Evolutionary conservation across 2,888 invertebrate species (phyloP), one percentile per base, ranked within the genome.

Genomic region (Zygothrica quintamaculata): DNA sequence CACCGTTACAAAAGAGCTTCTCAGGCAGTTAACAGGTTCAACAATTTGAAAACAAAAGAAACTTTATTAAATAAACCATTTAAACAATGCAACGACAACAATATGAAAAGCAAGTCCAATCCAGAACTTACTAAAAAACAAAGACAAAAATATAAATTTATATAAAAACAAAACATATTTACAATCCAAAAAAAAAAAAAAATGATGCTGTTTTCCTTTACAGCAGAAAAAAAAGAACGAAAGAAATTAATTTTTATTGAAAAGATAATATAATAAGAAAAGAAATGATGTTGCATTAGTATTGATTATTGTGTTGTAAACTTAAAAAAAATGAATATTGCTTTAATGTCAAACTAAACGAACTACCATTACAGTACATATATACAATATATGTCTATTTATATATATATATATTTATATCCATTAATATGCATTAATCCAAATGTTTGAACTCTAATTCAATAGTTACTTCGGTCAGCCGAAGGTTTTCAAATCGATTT

Each of bases 391-490:
- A 50, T 25, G 1, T 18, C 33, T 33, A 34, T 31, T 51, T 22
- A 12, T 26, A 11, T 18, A 36, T 12, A 57, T 55, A 7, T 15
- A 15, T 22, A 22, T 22, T 2, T 22, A 5, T 22, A 22, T 22
- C n/a, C n/a, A n/a, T n/a, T n/a, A n/a, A n/a, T n/a, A n/a, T n/a
- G n/a, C n/a, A n/a, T n/a, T n/a, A n/a, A n/a, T n/a, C n/a, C n/a
- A n/a, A n/a, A n/a, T n/a, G n/a, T n/a, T n/a, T n/a, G n/a, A n/a
- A n/a, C n/a, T n/a, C 26, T 26, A 26, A 26, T 6, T 8, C 26
- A 26, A 6, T 4, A 26, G 26, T 26, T 34, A n/a, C n/a, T 57
- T 59, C 31, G 58, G 58, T 57, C 6, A 7, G 57, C 57, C 58
- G 58, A 44, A 16, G 31, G 8, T 13, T 40, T 29, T 13, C 34